A percentile compares a stretch with the other conserved stretches of the same genome.
phyloP scores from a whole-genome alignment of 2,113 vertebrate genomes.

The Cololabis saira region DNA sequence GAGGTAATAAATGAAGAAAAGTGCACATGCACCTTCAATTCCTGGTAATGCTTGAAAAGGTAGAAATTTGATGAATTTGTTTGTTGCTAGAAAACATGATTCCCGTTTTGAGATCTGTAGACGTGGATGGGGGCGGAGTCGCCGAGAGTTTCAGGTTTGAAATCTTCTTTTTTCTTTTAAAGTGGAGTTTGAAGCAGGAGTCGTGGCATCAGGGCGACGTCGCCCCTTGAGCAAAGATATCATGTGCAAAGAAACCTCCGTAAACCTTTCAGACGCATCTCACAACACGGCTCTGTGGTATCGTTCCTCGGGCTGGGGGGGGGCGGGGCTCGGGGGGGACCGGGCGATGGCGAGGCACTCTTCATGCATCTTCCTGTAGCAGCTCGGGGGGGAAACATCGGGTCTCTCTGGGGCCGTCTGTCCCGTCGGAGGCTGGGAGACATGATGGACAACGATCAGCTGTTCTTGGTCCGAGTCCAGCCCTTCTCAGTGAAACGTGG shows the following conservation, averaged over 20 bases:
- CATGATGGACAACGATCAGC: slow-evolving; percentile 35
- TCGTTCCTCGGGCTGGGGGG: slow-evolving; percentile 10
- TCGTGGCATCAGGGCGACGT: slow-evolving; percentile 16
- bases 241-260: neutral
- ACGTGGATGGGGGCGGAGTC: neutral
- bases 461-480: neutral
- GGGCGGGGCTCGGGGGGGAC: slow-evolving; percentile 2
- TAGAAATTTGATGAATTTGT: slow-evolving; percentile 25
- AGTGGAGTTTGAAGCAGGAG: slow-evolving; percentile 19
- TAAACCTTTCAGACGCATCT: neutral
- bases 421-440: slow-evolving; percentile 33
- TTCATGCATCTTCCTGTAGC: slow-evolving; percentile 74
- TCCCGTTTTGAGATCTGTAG: neutral
- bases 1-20: slow-evolving; percentile 40
- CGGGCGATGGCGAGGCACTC: slow-evolving; percentile 65
- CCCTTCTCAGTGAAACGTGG: slow-evolving; percentile 17
- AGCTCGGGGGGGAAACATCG: slow-evolving; percentile 48
- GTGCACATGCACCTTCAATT: slow-evolving; percentile 20
- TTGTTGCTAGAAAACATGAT: slow-evolving; percentile 15
- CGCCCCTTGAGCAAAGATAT: slow-evolving; percentile 8
- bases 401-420: slow-evolving; percentile 3
- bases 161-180: too few relatives aligned
- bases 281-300: neutral
- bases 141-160: neutral
- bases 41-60: slow-evolving; percentile 26